A percentile compares a stretch with the other conserved stretches of the same genome.
phyloP scores from a whole-genome alignment of 2,113 vertebrate genomes.

The Lophochroa leadbeateri region DNA sequence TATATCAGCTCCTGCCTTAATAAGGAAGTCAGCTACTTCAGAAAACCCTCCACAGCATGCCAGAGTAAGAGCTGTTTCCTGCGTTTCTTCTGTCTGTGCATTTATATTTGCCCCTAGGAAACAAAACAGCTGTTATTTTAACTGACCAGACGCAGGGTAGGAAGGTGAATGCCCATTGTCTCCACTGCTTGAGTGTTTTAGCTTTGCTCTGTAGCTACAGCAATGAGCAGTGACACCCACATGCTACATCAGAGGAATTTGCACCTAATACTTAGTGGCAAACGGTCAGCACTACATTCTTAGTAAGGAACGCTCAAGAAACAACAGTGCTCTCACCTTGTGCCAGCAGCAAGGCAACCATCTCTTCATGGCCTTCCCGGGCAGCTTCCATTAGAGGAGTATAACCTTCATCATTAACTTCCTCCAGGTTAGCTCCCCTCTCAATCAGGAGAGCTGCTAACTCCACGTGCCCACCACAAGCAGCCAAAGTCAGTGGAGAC shows the following conservation, averaged over 20 bases:
- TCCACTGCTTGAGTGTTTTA: background rate
- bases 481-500: constrained; percentile 94
- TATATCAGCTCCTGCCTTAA: constrained; percentile 97
- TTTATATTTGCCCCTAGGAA: constrained; percentile 96
- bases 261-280: background rate
- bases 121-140: background rate
- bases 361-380: constrained; percentile 97
- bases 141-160: background rate
- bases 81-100: constrained; percentile 97
- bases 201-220: background rate
- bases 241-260: fast-evolving
- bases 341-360: constrained; percentile 97
- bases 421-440: constrained; percentile 96
- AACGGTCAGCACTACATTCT: fast-evolving
- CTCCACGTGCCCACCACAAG: constrained; percentile 96
- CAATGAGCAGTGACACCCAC: background rate
- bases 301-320: fast-evolving
- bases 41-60: constrained; percentile 98
- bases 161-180: background rate
- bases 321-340: constrained; percentile 80
- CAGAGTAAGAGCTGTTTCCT: constrained; percentile 95
- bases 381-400: constrained; percentile 99
- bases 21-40: constrained; percentile 97
- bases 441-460: constrained; percentile 95
- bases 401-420: constrained; percentile 99